A percentile compares a stretch with the other conserved stretches of the same genome.
Evolutionary conservation across 2,113 vertebrate species (phyloP).

Genomic region (Tretioscincus oriximinensis): DNA sequence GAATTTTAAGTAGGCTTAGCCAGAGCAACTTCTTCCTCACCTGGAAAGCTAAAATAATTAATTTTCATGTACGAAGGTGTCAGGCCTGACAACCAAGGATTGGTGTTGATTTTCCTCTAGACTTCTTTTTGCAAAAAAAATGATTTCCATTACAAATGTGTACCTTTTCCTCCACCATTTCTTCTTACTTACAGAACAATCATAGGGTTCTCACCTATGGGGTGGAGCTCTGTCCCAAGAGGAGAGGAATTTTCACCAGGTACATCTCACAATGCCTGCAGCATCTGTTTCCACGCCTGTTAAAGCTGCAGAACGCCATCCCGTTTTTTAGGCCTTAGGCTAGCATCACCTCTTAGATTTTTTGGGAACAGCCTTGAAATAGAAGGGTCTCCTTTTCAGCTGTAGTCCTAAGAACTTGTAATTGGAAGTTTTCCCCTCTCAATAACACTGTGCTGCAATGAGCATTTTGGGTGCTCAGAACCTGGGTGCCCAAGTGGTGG

Average conservation of each 20-base stretch:
- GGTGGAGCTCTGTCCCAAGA: no score
- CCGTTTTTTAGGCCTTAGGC: no score
- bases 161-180: neutral
- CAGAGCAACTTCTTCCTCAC: neutral
- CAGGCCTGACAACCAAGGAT: neutral
- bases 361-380: neutral
- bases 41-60: neutral
- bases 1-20: neutral
- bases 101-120: neutral
- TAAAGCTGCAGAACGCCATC: no score
- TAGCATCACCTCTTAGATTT: no score
- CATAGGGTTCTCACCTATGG: no score
- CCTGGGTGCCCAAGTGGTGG: neutral
- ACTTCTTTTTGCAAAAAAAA: neutral
- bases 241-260: no score
- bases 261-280: no score
- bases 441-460: neutral
- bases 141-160: neutral
- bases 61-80: no score
- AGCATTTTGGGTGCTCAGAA: neutral
- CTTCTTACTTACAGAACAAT: neutral
- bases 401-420: neutral
- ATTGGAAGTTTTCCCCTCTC: neutral
- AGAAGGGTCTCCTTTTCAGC: neutral
- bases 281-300: no score